Evolutionary conservation across 1,140 invertebrate species (phyloP).

Genomic region (Conopomorpha cramerella): DNA sequence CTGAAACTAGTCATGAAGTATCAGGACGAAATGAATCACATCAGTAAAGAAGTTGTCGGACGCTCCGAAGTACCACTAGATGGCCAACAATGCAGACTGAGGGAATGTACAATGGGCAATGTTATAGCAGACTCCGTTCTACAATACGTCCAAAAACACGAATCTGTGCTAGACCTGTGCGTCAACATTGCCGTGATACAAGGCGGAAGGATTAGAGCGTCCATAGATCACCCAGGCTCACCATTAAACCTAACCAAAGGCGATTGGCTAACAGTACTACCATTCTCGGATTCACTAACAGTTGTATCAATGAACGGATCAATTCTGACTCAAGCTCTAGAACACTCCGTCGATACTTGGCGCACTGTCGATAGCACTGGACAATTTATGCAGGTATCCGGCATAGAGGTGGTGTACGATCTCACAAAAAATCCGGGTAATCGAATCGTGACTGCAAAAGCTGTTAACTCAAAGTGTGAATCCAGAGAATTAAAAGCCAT

Average conservation of each 20-base stretch:
- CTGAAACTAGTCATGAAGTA: conserved; percentile 66
- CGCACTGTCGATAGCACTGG: conserved; percentile 57
- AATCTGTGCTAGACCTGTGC: conserved; percentile 66
- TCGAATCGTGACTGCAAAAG: conserved; percentile 54
- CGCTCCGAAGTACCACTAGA: conserved; percentile 68
- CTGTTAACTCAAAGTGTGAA: conserved; percentile 57
- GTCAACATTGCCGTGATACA: conserved; percentile 76
- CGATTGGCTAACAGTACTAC: conserved; percentile 61
- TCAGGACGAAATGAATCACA: conserved; percentile 59
- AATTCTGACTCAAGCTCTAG: conserved; percentile 51
- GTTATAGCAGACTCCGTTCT: conserved; percentile 75
- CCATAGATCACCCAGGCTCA: conserved; percentile 60
- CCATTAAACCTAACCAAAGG: conserved; percentile 60
- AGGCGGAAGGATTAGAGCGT: conserved; percentile 72
- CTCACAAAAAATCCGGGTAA: conserved; percentile 46
- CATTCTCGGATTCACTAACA: conserved; percentile 62
- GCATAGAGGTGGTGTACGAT: conserved; percentile 62
- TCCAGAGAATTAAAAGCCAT: conserved; percentile 45
- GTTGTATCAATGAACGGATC: conserved; percentile 59
- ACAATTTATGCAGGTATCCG: conserved; percentile 67
- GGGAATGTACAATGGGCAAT: conserved; percentile 87
- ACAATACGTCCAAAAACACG: conserved; percentile 44
- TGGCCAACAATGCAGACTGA: conserved; percentile 66
- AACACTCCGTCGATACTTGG: conserved; percentile 59
- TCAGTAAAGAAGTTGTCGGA: conserved; percentile 67